Base-by-base conservation (phyloP, 2,113 vertebrate species). In the Synchiropus splendidus region DNA sequence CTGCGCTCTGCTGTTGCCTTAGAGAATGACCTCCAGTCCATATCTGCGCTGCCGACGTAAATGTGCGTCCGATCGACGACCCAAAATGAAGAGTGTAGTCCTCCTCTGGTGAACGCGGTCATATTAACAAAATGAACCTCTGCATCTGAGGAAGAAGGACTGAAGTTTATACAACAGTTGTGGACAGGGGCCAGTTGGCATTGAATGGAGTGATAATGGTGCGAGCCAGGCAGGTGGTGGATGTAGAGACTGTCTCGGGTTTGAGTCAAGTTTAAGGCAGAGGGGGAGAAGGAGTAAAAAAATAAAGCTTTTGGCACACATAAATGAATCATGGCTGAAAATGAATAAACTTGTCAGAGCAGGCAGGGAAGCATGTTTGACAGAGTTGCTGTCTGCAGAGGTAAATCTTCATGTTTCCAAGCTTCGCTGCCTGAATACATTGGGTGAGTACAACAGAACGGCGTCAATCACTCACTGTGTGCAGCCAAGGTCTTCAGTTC, bases 1-100 rank as follows among this genome's bases (percentile, higher is more conserved):
- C 21, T 27, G 4, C 8, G 21, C 43, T 47, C 21, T 35, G 49
- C 67, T 74, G 38, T 42, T 51, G 61, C 92, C 90, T 92, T 88
- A 59, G 88, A 87, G 50, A 94, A 8, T 0, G 92, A 91, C 35
- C 77, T 87, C 92, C 91, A 93, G 41, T 92, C 89, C 72, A 94
- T 84, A 47, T 87, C 79, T 0, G 88, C 91, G 32, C 90, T 94
- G 61, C 92, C 92, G 13, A 94, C 89, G 60, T 94, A 94, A 4
- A 94, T 85, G 0, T 94, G 92, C 59, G 80, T 87, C 38, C 89
- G 91, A 61, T 94, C 91, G 64, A 93, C 91, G 12, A 92, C 88
- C 90, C 91, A 92, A 80, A 94, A 93, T 6, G 92, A 91, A 0
- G 92, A 90, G 56, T 88, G 88, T 6, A 94, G 85, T n/a, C 79